These are phyloP conservation scores for Scaptodrosophila lebanonensis DNA, from an alignment of 1,140 invertebrate species.

Conservation along the genomic window DNA sequence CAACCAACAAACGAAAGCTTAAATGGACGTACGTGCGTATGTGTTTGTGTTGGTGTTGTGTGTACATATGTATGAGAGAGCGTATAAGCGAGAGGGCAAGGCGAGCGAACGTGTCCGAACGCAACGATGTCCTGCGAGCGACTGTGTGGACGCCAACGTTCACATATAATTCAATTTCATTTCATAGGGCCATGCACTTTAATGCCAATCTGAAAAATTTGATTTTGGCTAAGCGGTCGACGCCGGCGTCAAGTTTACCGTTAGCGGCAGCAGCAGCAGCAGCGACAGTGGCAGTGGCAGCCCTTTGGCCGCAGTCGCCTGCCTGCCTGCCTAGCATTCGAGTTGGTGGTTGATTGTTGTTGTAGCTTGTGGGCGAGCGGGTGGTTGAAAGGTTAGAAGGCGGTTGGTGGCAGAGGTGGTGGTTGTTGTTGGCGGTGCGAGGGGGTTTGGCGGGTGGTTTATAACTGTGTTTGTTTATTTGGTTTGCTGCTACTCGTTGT, in stretches of 20 bases:
- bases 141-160: slow-evolving; percentile 67
- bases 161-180: slow-evolving; percentile 77
- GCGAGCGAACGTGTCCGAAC: slow-evolving; percentile 56
- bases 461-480: slow-evolving; percentile 62
- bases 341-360: slow-evolving; percentile 11
- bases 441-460: background rate
- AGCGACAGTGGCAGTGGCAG: background rate
- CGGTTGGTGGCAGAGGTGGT: slow-evolving; percentile 3
- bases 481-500: slow-evolving; percentile 43
- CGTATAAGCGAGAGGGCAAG: slow-evolving; percentile 15
- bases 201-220: slow-evolving; percentile 76
- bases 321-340: too few species aligned
- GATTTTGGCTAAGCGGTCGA: slow-evolving; percentile 63
- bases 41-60: slow-evolving; percentile 12
- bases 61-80: slow-evolving; percentile 14
- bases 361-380: background rate
- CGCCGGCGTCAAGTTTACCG: slow-evolving; percentile 9
- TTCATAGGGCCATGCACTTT: slow-evolving; percentile 76
- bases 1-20: too few species aligned
- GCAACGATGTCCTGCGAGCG: slow-evolving; percentile 75
- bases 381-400: too few species aligned
- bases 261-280: slow-evolving; percentile 11
- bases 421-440: background rate
- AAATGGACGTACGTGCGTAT: too few species aligned
- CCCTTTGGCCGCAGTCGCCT: too few species aligned